Percentiles rank a stretch among this genome's conserved stretches.
Evolutionary conservation across 2,888 invertebrate genomes (phyloP).

Genomic region (Idaea dimidiata): DNA sequence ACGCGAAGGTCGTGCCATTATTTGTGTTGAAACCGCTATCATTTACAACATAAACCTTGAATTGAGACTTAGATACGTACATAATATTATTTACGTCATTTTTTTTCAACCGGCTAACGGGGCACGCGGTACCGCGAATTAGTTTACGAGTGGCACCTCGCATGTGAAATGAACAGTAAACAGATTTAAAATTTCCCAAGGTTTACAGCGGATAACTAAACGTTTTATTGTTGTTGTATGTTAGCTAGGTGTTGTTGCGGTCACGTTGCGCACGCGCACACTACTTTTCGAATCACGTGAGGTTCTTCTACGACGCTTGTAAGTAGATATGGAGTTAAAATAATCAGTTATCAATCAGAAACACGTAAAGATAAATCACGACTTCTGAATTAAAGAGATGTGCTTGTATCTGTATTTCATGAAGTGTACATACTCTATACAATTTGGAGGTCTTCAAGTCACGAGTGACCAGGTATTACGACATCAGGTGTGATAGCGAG

Average conservation of each 20-base stretch:
- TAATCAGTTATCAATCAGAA: slow-evolving; percentile 21
- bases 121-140: slow-evolving; percentile 25
- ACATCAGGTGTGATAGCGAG: too few species aligned
- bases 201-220: slow-evolving; percentile 44
- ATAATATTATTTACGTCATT: slow-evolving; percentile 24
- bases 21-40: slow-evolving; percentile 52
- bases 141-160: slow-evolving; percentile 31
- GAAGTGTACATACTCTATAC: too few species aligned
- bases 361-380: slow-evolving; percentile 45
- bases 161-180: slow-evolving; percentile 19
- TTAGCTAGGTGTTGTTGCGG: slow-evolving; percentile 27
- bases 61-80: slow-evolving; percentile 29
- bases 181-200: slow-evolving; percentile 34
- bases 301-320: slow-evolving; percentile 21
- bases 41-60: slow-evolving; percentile 58
- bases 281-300: slow-evolving; percentile 49
- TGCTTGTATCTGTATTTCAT: background rate
- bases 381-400: slow-evolving; percentile 7
- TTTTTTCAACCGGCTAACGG: slow-evolving; percentile 38
- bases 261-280: slow-evolving; percentile 53
- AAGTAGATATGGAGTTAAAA: slow-evolving; percentile 11
- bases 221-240: slow-evolving; percentile 31
- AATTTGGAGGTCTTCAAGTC: too few species aligned
- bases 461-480: too few species aligned
- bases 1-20: slow-evolving; percentile 69